Percentiles rank a stretch among this genome's conserved stretches.
Conservation (phyloP, 2,797 vertebrate species). For the Anguilla pacifica region DNA sequence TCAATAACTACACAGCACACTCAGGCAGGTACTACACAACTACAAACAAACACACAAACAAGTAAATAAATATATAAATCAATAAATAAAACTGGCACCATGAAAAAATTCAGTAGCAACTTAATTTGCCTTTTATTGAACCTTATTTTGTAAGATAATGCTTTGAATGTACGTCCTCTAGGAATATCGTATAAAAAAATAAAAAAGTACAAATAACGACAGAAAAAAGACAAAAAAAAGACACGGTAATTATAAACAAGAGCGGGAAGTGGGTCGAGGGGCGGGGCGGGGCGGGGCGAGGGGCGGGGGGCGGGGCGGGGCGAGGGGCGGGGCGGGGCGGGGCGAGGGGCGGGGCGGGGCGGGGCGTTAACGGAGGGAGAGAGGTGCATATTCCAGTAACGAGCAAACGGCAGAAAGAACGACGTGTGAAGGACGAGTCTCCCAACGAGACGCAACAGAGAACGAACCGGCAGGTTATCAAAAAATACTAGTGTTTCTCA, state of each 20-base stretch:
- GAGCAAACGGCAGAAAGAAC: conserved; percentile 51
- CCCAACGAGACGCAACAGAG: conserved; percentile 56
- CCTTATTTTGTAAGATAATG: conserved; percentile 67
- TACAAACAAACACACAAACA: not conserved
- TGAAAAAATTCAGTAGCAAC: not conserved
- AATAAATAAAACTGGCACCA: not conserved
- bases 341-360: conserved; percentile 58
- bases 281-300: too few relatives aligned
- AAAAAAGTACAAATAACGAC: conserved; percentile 78
- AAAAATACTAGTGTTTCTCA: conserved; percentile 61
- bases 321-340: too few relatives aligned
- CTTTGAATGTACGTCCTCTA: conserved; percentile 69
- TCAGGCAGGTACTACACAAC: not conserved
- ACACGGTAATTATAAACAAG: conserved; percentile 66
- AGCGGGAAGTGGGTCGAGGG: conserved; percentile 63
- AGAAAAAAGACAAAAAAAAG: conserved; percentile 50
- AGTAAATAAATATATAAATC: too few relatives aligned
- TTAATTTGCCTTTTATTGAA: conserved; percentile 70
- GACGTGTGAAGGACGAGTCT: conserved; percentile 57
- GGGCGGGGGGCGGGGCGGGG: too few relatives aligned
- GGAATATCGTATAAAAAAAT: conserved; percentile 75
- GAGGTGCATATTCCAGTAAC: conserved; percentile 53
- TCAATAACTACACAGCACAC: not conserved
- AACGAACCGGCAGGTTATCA: conserved; percentile 51
- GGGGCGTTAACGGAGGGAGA: conserved; percentile 50